Evolutionary conservation across 2,797 vertebrate genomes (phyloP).

Genomic region (Euthynnus affinis): DNA sequence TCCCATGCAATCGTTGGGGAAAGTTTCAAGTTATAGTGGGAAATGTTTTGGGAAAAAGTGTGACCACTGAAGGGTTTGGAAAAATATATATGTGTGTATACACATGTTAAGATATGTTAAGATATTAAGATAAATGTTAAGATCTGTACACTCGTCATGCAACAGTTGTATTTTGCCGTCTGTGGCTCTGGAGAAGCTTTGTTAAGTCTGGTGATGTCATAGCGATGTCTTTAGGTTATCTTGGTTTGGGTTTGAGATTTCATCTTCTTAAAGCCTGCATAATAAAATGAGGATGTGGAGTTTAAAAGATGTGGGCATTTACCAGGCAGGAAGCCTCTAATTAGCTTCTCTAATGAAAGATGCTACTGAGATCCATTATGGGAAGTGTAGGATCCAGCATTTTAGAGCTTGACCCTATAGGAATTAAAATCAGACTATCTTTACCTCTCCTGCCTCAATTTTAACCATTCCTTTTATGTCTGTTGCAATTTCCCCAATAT

Average conservation of each 20-base stretch:
- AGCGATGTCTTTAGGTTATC: not conserved
- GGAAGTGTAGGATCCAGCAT: not conserved
- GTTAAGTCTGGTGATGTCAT: not conserved
- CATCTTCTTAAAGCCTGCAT: not conserved
- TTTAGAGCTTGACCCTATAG: not conserved
- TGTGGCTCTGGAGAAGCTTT: not conserved
- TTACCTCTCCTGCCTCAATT: not conserved
- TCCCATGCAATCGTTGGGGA: slow-evolving; percentile 36
- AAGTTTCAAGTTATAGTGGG: slow-evolving; percentile 46
- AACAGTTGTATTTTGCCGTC: not conserved
- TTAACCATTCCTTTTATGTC: not conserved
- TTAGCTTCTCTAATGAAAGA: not conserved
- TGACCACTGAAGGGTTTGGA: not conserved
- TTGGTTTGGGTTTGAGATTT: not conserved
- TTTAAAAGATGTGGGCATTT: not conserved
- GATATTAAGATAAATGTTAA: no score
- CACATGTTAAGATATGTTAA: not conserved
- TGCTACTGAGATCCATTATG: not conserved
- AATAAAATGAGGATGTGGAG: no score
- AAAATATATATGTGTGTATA: not conserved
- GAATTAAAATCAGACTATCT: not conserved
- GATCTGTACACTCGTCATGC: not conserved
- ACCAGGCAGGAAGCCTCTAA: not conserved
- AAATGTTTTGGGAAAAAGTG: slow-evolving; percentile 10
- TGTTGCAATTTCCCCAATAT: no score